Percentiles rank a stretch among this genome's conserved stretches.
Evolutionary conservation across 2,888 invertebrate species (phyloP).

Genomic region (Drosophila multiciliata): DNA sequence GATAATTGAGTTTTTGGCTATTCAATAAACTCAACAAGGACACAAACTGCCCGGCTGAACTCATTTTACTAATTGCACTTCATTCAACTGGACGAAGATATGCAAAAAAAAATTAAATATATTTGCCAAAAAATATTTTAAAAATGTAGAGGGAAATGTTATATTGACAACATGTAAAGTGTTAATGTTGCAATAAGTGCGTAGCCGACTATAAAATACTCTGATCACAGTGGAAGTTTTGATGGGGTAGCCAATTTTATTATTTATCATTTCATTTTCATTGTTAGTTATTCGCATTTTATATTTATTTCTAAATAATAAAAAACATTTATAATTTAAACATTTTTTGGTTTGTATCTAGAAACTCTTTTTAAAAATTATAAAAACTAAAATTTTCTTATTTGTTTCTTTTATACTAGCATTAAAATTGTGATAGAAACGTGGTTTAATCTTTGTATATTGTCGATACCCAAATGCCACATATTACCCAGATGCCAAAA

Average conservation of each 20-base stretch:
- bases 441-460: no score
- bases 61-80: slow-evolving; percentile 37
- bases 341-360: neutral
- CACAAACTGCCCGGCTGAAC: neutral
- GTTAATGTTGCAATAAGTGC: neutral
- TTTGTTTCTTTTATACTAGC: no score
- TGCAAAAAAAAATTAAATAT: slow-evolving; percentile 28
- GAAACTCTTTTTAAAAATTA: neutral
- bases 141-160: slow-evolving; percentile 5
- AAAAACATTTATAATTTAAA: neutral
- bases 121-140: slow-evolving; percentile 16
- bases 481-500: neutral
- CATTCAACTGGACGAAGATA: slow-evolving; percentile 22
- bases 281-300: neutral
- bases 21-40: slow-evolving; percentile 43
- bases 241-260: neutral
- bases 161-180: neutral
- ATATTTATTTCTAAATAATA: neutral
- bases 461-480: neutral
- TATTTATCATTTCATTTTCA: neutral
- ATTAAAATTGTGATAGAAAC: no score
- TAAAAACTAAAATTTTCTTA: no score
- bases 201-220: neutral
- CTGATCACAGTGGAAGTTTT: neutral
- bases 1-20: slow-evolving; percentile 68